These are phyloP conservation scores for Palythoa grandis DNA, from an alignment of 92 coral and sea anemone species.

Conservation along the genomic window DNA sequence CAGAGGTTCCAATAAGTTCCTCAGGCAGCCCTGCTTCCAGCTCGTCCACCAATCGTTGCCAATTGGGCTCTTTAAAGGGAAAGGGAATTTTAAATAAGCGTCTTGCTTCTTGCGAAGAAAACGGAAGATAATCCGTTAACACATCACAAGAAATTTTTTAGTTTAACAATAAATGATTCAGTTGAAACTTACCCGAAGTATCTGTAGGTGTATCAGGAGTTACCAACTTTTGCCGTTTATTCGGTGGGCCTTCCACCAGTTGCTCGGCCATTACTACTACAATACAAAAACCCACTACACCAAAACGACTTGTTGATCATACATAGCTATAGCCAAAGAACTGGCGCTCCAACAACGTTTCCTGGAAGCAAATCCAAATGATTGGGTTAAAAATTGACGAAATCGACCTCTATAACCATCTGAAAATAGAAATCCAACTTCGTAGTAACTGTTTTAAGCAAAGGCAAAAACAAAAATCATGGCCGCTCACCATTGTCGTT, in stretches of 20 bases:
- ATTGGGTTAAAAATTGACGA: slow-evolving; percentile 68
- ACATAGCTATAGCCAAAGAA: slow-evolving; percentile 95
- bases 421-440: slow-evolving; percentile 65
- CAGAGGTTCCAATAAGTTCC: slow-evolving; percentile 84
- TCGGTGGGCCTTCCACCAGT: slow-evolving; percentile 99
- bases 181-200: slow-evolving; percentile 88
- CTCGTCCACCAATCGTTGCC: slow-evolving; percentile 94
- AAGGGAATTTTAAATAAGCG: slow-evolving; percentile 68
- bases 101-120: slow-evolving; percentile 45
- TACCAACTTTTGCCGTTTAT: slow-evolving; percentile 95
- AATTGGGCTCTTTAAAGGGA: slow-evolving; percentile 91
- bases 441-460: slow-evolving; percentile 89
- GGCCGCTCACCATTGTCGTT: slow-evolving; percentile 99
- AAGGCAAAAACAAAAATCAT: slow-evolving; percentile 99
- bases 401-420: slow-evolving; percentile 51
- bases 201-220: slow-evolving; percentile 99
- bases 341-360: slow-evolving; percentile 78
- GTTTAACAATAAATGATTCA: slow-evolving; percentile 23
- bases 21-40: slow-evolving; percentile 92
- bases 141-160: slow-evolving; percentile 26
- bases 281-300: slow-evolving; percentile 99
- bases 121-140: slow-evolving; percentile 58
- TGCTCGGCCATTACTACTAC: slow-evolving; percentile 99
- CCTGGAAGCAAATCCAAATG: slow-evolving; percentile 91
- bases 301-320: slow-evolving; percentile 99